A percentile compares a stretch with the other conserved stretches of the same genome.
These are phyloP conservation scores for Zaprionus ornatus DNA, from an alignment of 1,140 invertebrate genomes.

Conservation along the genomic window DNA sequence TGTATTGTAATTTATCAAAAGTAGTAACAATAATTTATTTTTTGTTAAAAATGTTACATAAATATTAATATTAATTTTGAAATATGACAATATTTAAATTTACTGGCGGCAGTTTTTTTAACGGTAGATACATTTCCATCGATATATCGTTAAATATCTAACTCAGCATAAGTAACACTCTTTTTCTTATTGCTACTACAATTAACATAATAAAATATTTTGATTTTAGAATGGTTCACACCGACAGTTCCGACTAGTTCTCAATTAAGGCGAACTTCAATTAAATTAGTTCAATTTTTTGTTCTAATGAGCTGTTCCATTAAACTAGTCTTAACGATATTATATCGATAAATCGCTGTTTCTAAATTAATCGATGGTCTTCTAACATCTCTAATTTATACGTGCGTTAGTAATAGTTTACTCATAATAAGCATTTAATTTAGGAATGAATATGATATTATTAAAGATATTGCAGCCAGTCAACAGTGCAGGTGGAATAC, in stretches of 20 bases:
- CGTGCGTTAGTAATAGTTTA: slow-evolving; percentile 75
- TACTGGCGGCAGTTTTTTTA: background rate
- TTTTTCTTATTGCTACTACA: no score
- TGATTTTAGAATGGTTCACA: no score
- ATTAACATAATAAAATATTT: no score
- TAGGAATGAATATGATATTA: slow-evolving; percentile 39
- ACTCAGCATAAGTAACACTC: no score
- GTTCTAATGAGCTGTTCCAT: background rate
- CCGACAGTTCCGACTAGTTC: no score
- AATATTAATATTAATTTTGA: background rate
- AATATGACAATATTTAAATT: background rate
- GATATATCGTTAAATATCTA: background rate
- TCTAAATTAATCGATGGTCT: slow-evolving; percentile 10
- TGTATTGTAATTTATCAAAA: background rate
- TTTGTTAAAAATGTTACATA: background rate
- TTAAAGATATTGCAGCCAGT: slow-evolving; percentile 36
- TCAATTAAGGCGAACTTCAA: background rate
- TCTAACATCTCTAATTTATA: slow-evolving; percentile 49
- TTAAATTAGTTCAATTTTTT: background rate
- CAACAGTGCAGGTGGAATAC: slow-evolving; percentile 28
- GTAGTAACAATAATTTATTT: background rate
- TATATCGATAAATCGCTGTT: background rate
- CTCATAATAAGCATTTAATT: slow-evolving; percentile 65
- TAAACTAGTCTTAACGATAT: background rate
- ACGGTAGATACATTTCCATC: background rate